Conservation (phyloP, 92 coral and sea anemone species). For the Epizoanthus illoricatus region DNA sequence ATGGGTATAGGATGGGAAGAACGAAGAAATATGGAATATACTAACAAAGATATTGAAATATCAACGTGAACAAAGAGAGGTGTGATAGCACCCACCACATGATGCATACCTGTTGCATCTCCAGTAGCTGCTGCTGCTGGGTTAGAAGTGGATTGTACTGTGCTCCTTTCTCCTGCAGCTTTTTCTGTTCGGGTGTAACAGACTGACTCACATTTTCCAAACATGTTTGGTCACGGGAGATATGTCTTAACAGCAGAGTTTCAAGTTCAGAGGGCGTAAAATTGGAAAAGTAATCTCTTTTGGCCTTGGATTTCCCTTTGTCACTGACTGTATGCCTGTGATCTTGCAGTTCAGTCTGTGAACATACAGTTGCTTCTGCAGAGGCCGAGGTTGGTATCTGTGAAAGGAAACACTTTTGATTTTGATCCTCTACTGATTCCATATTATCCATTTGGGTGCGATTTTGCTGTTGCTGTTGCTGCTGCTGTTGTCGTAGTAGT, state of each 20-base stretch:
- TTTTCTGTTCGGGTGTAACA: constrained; percentile 51
- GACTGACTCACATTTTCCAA: constrained; percentile 6
- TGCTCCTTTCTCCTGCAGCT: constrained; percentile 58
- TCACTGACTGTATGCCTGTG: constrained; percentile 6
- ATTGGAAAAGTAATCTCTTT: constrained; percentile 82
- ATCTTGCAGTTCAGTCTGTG: neutral
- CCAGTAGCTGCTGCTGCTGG: constrained; percentile 81
- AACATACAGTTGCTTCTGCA: neutral
- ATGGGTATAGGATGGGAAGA: neutral
- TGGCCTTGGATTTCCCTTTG: constrained; percentile 38
- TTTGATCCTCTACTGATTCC: neutral
- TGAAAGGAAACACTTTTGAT: neutral
- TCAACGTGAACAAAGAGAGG: neutral
- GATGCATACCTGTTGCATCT: constrained; percentile 81
- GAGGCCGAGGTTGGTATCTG: neutral
- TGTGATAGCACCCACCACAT: neutral
- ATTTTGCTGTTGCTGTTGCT: constrained; percentile 26
- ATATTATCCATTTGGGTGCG: neutral
- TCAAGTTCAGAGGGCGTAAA: constrained; percentile 79
- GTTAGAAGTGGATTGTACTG: constrained; percentile 74
- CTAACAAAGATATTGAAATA: neutral
- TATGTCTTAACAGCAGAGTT: constrained; percentile 58
- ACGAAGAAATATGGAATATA: neutral
- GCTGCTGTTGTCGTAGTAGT: constrained; percentile 43
- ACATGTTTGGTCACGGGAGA: constrained; percentile 1